Base-by-base conservation (phyloP, 2,888 invertebrate species). In the Dione vanillae region DNA sequence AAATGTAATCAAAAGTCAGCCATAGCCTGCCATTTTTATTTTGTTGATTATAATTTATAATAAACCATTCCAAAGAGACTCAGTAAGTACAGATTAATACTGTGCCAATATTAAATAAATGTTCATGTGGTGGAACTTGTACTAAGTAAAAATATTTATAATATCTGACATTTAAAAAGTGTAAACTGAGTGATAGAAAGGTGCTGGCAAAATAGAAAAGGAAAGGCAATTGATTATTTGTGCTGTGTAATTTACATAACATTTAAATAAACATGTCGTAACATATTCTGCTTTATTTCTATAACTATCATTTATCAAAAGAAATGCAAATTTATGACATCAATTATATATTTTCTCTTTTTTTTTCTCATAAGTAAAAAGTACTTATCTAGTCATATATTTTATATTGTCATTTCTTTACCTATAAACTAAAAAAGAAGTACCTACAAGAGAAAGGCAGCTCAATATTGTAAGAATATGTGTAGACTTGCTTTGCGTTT, bases 151-250 rank as follows among this genome's bases (percentile, higher is more conserved):
- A 49, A 49, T 49, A n/a, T 27, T 3, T 61, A 27, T 61, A 20
- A 20, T 49, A 37, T 47, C 37, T 49, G 12, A 19, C 37, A 49
- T 11, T 10, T 61, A 27, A 27, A 20, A 27, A 61, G 11, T 16
- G 20, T 12, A 61, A 67, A 49, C 52, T 1, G 65, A 74, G 77
- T 80, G 78, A 78, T 79, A 77, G 78, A 65, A 72, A 77, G 81
- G 81, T 83, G 85, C 81, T 83, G 80, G 78, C 27, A 11, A 66
- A 40, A 65, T 52, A 41, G 47, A 58, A 59, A 47, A 7, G 16
- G 71, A 71, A 68, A 71, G 56, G 68, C 58, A 74, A 69, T 64
- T 69, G 35, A 65, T 27, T 67, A 67, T 58, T 65, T 52, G 45
- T 45, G 20, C 51, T 69, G 66, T 67, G 61, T 47, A n/a, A 65